Conservation (phyloP, 1,140 invertebrate genomes). For the Papilio glaucus region DNA sequence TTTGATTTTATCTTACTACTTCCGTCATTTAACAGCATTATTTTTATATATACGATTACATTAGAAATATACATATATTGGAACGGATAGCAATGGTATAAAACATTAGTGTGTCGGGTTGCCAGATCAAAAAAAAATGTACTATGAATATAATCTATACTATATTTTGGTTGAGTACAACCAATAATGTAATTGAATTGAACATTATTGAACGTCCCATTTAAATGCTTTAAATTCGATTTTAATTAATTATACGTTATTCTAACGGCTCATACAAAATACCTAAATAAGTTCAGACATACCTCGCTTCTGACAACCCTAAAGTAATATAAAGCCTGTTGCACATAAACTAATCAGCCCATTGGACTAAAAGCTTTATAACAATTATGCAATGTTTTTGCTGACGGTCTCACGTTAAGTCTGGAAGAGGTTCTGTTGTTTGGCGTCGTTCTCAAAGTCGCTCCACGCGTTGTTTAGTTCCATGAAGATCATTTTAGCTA, state of each 20-base stretch:
- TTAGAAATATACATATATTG: not conserved
- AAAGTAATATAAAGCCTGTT: not conserved
- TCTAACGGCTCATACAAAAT: not conserved
- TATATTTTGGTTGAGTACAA: not conserved
- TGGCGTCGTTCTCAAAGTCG: constrained; percentile 96
- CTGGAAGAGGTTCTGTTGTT: constrained; percentile 92
- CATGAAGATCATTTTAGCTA: constrained; percentile 99
- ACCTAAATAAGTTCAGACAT: not conserved
- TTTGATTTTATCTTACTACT: no score
- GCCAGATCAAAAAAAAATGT: not conserved
- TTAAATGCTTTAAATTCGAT: constrained; percentile 9
- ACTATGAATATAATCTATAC: no score
- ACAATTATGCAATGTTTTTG: not conserved
- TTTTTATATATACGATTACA: not conserved
- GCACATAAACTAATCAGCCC: not conserved
- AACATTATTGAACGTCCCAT: not conserved
- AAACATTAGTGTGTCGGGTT: not conserved
- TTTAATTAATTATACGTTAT: not conserved
- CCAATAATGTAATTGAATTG: not conserved
- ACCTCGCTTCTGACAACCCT: constrained; percentile 6
- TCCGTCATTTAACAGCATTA: no score
- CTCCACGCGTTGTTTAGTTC: constrained; percentile 99
- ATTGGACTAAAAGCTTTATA: not conserved
- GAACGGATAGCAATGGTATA: not conserved
- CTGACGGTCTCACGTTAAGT: constrained; percentile 51